A percentile compares a stretch with the other conserved stretches of the same genome.
These are phyloP conservation scores for Stenopsyche tienmushanensis DNA, from an alignment of 1,140 invertebrate genomes.

Conservation along the genomic window DNA sequence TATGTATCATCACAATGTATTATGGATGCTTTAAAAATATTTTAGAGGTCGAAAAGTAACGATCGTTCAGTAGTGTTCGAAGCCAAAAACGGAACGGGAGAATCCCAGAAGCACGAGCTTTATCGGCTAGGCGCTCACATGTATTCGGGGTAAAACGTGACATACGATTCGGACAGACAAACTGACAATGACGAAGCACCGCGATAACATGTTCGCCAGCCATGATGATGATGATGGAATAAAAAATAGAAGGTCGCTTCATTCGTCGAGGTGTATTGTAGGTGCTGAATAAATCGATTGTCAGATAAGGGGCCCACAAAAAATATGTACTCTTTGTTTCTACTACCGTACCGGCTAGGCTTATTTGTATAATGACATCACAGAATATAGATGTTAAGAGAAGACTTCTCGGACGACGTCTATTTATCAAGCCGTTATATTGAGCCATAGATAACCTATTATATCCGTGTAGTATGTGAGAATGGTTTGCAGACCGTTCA, in stretches of 20 bases:
- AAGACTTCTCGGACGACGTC: neutral
- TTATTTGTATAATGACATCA: slow-evolving; percentile 30
- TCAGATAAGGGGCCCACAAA: slow-evolving; percentile 14
- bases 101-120: too few species aligned
- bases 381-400: slow-evolving; percentile 27
- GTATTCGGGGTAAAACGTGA: neutral
- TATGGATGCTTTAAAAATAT: too few species aligned
- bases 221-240: slow-evolving; percentile 15
- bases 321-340: slow-evolving; percentile 27
- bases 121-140: too few species aligned
- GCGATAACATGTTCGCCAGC: slow-evolving; percentile 9
- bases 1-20: too few species aligned
- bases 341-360: slow-evolving; percentile 20
- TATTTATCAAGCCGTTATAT: slow-evolving; percentile 1
- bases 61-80: too few species aligned
- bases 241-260: slow-evolving; percentile 9
- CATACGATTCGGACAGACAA: slow-evolving; percentile 3
- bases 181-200: slow-evolving; percentile 29
- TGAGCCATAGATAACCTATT: neutral
- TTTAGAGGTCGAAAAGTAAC: too few species aligned
- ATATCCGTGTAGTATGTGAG: neutral
- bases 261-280: slow-evolving; percentile 6
- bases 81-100: too few species aligned
- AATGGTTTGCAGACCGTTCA: neutral
- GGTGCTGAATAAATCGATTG: slow-evolving; percentile 29